Base-by-base conservation (phyloP, 1,140 invertebrate genomes). In the Monochamus saltuarius region DNA sequence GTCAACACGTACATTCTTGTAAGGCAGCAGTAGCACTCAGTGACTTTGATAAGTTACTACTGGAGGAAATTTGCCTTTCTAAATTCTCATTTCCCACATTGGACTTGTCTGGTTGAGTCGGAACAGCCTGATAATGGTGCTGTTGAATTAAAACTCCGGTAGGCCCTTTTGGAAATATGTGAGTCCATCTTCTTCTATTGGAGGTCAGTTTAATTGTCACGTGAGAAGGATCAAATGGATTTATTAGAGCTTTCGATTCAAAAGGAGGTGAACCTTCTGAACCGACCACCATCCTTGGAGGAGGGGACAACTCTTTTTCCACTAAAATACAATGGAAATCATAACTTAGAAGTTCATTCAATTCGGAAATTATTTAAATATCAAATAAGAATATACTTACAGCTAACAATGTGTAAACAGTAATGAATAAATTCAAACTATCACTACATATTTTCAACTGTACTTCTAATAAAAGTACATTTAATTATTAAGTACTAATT, bases 161-260 rank as follows among this genome's bases (percentile, higher is more conserved):
- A 17, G 92, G 92, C 49, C 91, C 92, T 85, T 95, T 94, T 3
- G 97, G 97, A 79, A 99, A 99, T 60, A 98, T 97, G 76, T 99
- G 97, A 6, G 95, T 97, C 97, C 97, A 99, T 51, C 97, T 82
- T 46, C 96, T 81, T 47, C 97, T 82, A 78, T 98, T 98, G 46
- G 95, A 97, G 0, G 97, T 99, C 45, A 98, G 80, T 76, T 97
- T 97, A 52, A 98, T 95, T 35, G 94, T 95, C 55, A 98, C 94
- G 73, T 97, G 92, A 0, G 94, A 95, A 0, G 96, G 96, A 76
- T 97, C 94, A 78, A 99, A 99, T 0, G 97, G 97, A 81, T 99
- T 99, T 57, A 99, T 93, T 7, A 94, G 79, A 1, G 90, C 90
- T 55, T 89, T 79, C 0, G 73, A 72, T 56, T 72, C 73, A 34